These are phyloP conservation scores for Macroglossus sobrinus DNA, from an alignment of 2,113 vertebrate genomes.

Conservation along the genomic window DNA sequence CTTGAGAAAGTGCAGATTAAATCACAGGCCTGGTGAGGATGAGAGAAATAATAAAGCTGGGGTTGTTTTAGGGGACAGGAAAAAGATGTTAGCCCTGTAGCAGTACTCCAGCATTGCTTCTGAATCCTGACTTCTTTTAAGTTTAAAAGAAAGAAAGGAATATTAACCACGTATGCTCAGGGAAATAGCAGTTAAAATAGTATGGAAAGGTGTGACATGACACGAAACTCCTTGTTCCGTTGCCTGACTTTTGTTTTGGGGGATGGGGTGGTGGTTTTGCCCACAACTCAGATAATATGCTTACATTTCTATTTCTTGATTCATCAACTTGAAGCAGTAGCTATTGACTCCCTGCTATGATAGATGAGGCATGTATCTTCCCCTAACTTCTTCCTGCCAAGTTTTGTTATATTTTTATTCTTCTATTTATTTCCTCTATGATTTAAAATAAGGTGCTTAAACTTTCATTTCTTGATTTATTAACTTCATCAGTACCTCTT, in stretches of 20 bases:
- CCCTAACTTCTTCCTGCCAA: slow-evolving; percentile 8
- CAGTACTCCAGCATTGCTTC: neutral
- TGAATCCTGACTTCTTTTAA: neutral
- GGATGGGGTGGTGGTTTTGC: neutral
- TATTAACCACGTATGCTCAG: neutral
- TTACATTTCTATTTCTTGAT: slow-evolving; percentile 37
- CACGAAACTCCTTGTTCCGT: fast-evolving
- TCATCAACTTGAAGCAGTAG: neutral
- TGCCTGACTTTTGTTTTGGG: neutral
- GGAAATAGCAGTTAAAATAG: neutral
- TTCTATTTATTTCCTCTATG: slow-evolving; percentile 7
- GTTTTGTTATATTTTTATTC: slow-evolving; percentile 44
- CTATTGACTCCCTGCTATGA: neutral
- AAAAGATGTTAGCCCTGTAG: neutral
- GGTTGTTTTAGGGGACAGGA: neutral
- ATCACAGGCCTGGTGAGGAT: neutral
- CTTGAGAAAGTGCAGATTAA: neutral
- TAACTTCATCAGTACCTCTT: neutral
- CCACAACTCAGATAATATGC: neutral
- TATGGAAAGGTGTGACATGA: neutral
- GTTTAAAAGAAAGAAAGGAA: neutral
- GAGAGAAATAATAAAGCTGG: neutral
- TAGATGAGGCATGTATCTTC: neutral
- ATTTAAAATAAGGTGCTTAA: neutral
- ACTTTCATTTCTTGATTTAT: neutral